These are phyloP conservation scores for Pristionchus maxplancki DNA, from an alignment of 2,888 invertebrate species.

Conservation along the genomic window DNA sequence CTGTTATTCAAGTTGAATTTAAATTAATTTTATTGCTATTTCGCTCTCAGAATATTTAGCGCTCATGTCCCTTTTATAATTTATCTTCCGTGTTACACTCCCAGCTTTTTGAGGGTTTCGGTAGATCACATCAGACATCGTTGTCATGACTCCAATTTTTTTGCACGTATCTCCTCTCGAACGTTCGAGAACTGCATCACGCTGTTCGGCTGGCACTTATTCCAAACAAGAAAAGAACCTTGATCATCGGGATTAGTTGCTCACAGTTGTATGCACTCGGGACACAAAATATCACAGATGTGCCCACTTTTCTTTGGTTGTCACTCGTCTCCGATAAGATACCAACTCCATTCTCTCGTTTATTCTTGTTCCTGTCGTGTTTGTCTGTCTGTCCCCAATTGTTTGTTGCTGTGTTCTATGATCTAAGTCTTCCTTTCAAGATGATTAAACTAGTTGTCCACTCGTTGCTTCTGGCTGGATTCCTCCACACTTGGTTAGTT, in stretches of 20 bases:
- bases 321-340: slow-evolving; percentile 38
- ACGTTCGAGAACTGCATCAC: too few species aligned
- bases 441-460: slow-evolving; percentile 44
- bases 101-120: too few species aligned
- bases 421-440: not conserved
- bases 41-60: not conserved
- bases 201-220: too few species aligned
- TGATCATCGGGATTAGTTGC: not conserved
- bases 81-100: too few species aligned
- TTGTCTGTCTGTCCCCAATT: not conserved
- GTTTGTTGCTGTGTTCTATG: not conserved
- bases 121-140: too few species aligned
- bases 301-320: not conserved
- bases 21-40: not conserved
- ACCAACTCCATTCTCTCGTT: slow-evolving; percentile 13
- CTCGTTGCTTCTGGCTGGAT: slow-evolving; percentile 8
- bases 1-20: too few species aligned
- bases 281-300: not conserved
- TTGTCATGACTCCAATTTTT: too few species aligned
- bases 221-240: not conserved
- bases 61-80: too few species aligned
- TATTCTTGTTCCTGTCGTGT: not conserved
- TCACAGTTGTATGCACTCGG: not conserved
- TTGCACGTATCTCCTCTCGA: too few species aligned
- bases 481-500: slow-evolving; percentile 39